phyloP scores from a whole-genome alignment of 2,113 vertebrate species.

The Sphaerodactylus townsendi region DNA sequence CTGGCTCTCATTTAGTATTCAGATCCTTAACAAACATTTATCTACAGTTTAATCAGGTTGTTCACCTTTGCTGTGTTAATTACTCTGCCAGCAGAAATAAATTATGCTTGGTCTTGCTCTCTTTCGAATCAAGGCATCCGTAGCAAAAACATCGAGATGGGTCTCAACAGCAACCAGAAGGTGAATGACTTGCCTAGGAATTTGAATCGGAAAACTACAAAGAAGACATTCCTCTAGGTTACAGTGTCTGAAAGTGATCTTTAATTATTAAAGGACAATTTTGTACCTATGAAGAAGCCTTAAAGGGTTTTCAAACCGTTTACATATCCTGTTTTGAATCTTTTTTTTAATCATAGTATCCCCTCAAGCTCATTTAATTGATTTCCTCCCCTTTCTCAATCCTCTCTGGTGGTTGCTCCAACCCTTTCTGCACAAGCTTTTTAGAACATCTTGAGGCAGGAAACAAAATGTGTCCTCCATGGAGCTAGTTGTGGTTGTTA shows the following conservation, averaged over 20 bases:
- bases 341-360: background rate
- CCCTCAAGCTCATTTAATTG: background rate
- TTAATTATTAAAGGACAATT: conserved; percentile 18
- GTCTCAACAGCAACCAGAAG: background rate
- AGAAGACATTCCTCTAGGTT: background rate
- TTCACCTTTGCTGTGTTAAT: no score
- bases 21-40: no score
- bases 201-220: background rate
- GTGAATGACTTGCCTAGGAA: background rate
- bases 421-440: no score
- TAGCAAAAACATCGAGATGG: background rate
- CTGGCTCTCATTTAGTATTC: no score
- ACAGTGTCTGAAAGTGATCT: background rate
- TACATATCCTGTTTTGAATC: background rate
- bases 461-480: no score
- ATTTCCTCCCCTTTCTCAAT: background rate
- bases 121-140: background rate
- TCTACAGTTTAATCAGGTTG: no score
- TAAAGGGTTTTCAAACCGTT: background rate
- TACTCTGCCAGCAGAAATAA: no score
- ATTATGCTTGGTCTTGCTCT: background rate
- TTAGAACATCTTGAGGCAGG: no score
- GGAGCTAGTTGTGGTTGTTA: no score
- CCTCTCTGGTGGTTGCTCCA: background rate
- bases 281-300: background rate